Base-by-base conservation (phyloP, 2,113 vertebrate genomes). In the Tychaedon coryphoeus region DNA sequence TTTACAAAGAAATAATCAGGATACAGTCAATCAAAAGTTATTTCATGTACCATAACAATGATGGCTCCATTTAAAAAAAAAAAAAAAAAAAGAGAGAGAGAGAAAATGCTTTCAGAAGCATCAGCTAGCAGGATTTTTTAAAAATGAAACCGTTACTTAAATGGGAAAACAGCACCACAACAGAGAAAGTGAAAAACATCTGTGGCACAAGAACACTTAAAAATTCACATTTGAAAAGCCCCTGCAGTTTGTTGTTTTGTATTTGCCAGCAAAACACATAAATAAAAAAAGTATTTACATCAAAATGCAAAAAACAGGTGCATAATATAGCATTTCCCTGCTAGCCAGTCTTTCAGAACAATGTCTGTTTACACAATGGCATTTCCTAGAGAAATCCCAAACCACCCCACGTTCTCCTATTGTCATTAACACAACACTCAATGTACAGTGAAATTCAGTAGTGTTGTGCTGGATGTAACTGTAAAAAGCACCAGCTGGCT, bases 401-500 rank as follows among this genome's bases (percentile, higher is more conserved):
- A 75, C 74, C 56, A 73, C 42, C 75, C 42, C 48, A 85, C 33
- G 13, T 66, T 96, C 90, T 90, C 78, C 95, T 94, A 94, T 91
- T 97, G 95, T 97, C 96, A 94, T 97, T 97, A 96, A 81, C 90
- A 95, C 91, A 95, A 88, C 76, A 88, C 70, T 75, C 88, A 92
- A 40, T n/a, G 25, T 71, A 76, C 95, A 97, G 66, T 96, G 96
- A 96, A 96, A 97, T 96, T 97, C 94, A 77, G 97, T 65, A 95
- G 87, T 84, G 62, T 62, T 90, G 76, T 83, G 82, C 88, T 95
- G 78, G 97, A 97, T 92, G 94, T 95, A 97, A 97, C 97, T 97
- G 97, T 96, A 96, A 98, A 98, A 97, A 95, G 91, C 96, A 98
- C 97, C 98, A 98, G 98, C 98, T 98, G 98, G 95, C 92, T 96